These are phyloP conservation scores for Brachionus angularis DNA, from an alignment of 1,140 invertebrate genomes.

Conservation along the genomic window DNA sequence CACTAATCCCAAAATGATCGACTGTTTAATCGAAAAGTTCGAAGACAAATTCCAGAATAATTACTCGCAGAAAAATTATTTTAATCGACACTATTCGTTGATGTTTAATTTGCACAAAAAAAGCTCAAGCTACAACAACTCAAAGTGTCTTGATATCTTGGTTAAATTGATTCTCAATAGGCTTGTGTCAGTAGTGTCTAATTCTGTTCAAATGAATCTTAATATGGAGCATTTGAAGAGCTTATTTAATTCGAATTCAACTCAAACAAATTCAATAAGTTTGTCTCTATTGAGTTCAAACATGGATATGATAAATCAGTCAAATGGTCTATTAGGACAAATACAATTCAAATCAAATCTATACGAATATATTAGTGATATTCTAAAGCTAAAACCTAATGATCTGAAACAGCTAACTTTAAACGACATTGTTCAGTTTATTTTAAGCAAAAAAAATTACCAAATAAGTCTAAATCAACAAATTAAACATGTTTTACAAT, in stretches of 20 bases:
- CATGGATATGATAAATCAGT: not conserved
- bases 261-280: not conserved
- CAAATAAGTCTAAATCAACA: constrained; percentile 7
- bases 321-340: not conserved
- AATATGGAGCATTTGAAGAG: constrained; percentile 6
- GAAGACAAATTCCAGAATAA: constrained; percentile 17
- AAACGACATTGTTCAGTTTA: constrained; percentile 1
- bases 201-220: constrained; percentile 4
- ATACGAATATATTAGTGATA: not conserved
- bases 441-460: constrained; percentile 10
- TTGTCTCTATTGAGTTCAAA: not conserved
- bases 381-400: not conserved
- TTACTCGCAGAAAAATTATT: constrained; percentile 1
- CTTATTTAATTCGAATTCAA: not conserved
- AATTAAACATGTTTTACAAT: constrained; percentile 27
- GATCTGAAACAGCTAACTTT: not conserved
- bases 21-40: constrained; percentile 13
- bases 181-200: not conserved
- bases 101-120: not conserved
- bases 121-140: not conserved
- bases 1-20: constrained; percentile 12
- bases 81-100: not conserved
- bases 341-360: constrained; percentile 11
- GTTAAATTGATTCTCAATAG: constrained; percentile 5
- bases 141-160: not conserved